Conservation (phyloP, 1,140 invertebrate species). For the Drosophila carrolli region DNA sequence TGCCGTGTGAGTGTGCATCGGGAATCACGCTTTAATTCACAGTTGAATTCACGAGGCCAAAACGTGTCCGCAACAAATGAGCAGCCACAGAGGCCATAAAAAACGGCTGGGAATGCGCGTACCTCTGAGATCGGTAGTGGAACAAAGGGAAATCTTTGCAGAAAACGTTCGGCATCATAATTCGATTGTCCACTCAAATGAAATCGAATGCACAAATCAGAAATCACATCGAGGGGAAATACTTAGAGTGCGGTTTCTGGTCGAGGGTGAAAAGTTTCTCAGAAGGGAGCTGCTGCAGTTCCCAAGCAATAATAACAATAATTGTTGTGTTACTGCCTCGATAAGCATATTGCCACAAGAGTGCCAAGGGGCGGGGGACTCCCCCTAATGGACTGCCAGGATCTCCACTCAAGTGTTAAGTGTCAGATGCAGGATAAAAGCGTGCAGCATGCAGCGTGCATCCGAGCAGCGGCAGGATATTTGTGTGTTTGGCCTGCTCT, state of each 20-base stretch:
- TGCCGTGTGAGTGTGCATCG: conserved; percentile 69
- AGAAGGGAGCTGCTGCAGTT: conserved; percentile 56
- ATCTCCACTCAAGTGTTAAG: conserved; percentile 76
- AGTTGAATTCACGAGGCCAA: conserved; percentile 37
- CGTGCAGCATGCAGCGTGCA: conserved; percentile 58
- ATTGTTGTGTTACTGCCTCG: conserved; percentile 65
- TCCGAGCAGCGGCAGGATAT: conserved; percentile 60
- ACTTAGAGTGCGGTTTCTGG: conserved; percentile 1
- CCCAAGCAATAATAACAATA: conserved; percentile 80
- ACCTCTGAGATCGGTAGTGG: conserved; percentile 14
- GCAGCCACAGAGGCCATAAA: conserved; percentile 62
- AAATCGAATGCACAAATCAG: conserved; percentile 78
- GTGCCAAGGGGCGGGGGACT: conserved; percentile 6
- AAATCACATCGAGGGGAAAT: conserved; percentile 48
- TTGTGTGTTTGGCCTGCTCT: conserved; percentile 71
- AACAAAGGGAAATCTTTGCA: conserved; percentile 16
- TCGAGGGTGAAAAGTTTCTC: conserved; percentile 13
- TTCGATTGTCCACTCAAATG: conserved; percentile 82
- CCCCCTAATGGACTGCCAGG: conserved; percentile 61
- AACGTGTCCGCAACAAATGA: conserved; percentile 82
- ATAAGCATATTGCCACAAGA: conserved; percentile 71
- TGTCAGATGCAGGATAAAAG: conserved; percentile 83
- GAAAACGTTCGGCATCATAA: conserved; percentile 68
- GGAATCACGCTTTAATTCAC: conserved; percentile 64
- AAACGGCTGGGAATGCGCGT: conserved; percentile 40